Evolutionary conservation across 2,113 vertebrate species (phyloP), one percentile per base, ranked within the genome.

Genomic region (Mugil cephalus): DNA sequence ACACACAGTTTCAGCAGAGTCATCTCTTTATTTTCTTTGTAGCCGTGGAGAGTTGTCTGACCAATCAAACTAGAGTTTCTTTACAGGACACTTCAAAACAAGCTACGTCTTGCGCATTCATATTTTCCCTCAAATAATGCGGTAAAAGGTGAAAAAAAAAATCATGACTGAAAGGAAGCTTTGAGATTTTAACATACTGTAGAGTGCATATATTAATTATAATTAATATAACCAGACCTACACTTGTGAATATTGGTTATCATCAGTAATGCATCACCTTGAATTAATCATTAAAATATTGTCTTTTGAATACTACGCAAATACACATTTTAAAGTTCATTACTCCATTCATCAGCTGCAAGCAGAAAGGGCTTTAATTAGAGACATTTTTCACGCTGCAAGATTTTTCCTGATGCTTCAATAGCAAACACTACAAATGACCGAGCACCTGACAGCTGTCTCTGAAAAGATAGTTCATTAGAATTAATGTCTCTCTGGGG

Each of bases 21-120:
- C 73, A 80, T 86, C 79, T 74, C 77, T 89, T 89, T 86, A 82
- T 85, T 90, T 88, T 83, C 74, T 78, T 87, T 84, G 46, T 53
- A 76, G 74, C 65, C 72, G 83, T 15, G 21, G 83, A 64, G 81
- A 74, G 79, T n/a, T 74, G 76, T 90, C 77, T 51, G 69, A 87
- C 65, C 79, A 85, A 88, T 85, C 74, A 75, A 86, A 80, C 63
- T 12, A 2, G 61, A 73, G 72, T 65, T 85, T 84, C 50, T 62
- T 43, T 59, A 67, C 46, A 51, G 15, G 45, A 64, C 35, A 77
- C 7, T 42, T 47, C 15, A 12, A 54, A 70, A 38, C 30, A 58
- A 46, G 54, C 55, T 30, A 30, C 3, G 24, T 30, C 24, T 30
- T 30, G 24, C 24, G 24, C 24, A 30, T 30, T 30, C 24, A 30